These are phyloP conservation scores for Lipophrys pholis DNA, from an alignment of 2,113 vertebrate genomes.

Conservation along the genomic window DNA sequence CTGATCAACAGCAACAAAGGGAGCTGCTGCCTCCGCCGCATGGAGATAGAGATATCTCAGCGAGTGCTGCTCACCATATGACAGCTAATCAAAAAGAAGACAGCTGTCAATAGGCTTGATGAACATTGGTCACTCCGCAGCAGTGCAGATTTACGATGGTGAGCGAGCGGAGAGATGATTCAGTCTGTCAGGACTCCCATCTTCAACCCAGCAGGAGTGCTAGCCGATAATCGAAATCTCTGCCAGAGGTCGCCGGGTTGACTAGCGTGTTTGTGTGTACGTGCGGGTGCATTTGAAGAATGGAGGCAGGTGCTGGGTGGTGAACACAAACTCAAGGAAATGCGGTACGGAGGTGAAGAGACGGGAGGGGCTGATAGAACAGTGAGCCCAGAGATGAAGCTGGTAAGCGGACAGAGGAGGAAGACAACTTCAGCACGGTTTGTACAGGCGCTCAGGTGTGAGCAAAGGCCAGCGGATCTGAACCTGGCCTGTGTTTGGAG, in stretches of 20 bases:
- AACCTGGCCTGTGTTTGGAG: neutral
- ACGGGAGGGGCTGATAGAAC: neutral
- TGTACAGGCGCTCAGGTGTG: neutral
- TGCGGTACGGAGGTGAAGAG: neutral
- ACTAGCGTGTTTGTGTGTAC: constrained; percentile 37
- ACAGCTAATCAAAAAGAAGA: constrained; percentile 60
- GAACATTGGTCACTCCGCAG: constrained; percentile 58
- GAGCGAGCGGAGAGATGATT: constrained; percentile 39
- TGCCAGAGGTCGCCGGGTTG: constrained; percentile 55
- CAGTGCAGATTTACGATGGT: constrained; percentile 53
- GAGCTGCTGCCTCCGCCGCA: neutral
- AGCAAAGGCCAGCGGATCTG: constrained; percentile 31
- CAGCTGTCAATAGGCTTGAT: constrained; percentile 46
- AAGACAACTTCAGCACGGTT: too few species aligned
- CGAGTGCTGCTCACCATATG: constrained; percentile 14
- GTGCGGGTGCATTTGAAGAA: constrained; percentile 39
- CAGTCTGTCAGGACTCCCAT: constrained; percentile 61
- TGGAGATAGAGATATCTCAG: constrained; percentile 34
- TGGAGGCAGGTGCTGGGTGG: neutral
- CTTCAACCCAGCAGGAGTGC: constrained; percentile 61
- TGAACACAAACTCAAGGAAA: constrained; percentile 12
- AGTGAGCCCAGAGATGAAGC: constrained; percentile 24
- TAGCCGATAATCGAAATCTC: constrained; percentile 70
- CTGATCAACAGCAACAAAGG: constrained; percentile 27
- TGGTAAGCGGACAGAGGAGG: constrained; percentile 19